phyloP scores from a whole-genome alignment of 2,797 vertebrate species.

The Tinamus major region DNA sequence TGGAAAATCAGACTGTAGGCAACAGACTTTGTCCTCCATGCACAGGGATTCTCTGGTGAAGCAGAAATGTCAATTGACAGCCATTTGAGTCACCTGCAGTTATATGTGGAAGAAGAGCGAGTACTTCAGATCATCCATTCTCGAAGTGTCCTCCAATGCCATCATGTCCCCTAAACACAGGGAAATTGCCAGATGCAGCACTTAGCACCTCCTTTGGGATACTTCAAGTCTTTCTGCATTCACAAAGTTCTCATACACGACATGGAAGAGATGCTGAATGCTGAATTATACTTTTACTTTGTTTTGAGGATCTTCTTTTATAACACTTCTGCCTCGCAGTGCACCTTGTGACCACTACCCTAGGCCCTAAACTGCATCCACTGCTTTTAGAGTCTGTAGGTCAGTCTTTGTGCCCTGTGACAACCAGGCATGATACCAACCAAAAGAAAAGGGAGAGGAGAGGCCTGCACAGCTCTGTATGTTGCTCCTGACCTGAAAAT shows the following conservation, averaged over 20 bases:
- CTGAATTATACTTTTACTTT: neutral
- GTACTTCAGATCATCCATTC: neutral
- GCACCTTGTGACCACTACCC: neutral
- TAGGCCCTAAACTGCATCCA: neutral
- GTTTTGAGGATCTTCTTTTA: neutral
- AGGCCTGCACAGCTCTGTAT: neutral
- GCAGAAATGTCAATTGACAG: neutral
- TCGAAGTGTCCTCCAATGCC: neutral
- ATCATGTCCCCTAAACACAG: neutral
- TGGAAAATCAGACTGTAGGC: neutral
- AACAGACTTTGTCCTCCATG: neutral
- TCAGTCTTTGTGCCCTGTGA: neutral
- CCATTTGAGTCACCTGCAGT: neutral
- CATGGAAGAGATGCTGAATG: neutral
- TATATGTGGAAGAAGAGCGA: neutral
- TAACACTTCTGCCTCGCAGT: neutral
- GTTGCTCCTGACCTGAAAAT: neutral
- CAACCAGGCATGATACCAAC: neutral
- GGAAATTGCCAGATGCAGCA: neutral
- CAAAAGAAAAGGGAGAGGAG: neutral
- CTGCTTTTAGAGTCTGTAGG: neutral
- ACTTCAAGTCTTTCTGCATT: neutral
- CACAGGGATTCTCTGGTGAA: neutral
- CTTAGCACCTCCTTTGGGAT: neutral
- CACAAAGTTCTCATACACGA: neutral